phyloP scores from a whole-genome alignment of 2,797 vertebrate genomes.

The Betta splendens region DNA sequence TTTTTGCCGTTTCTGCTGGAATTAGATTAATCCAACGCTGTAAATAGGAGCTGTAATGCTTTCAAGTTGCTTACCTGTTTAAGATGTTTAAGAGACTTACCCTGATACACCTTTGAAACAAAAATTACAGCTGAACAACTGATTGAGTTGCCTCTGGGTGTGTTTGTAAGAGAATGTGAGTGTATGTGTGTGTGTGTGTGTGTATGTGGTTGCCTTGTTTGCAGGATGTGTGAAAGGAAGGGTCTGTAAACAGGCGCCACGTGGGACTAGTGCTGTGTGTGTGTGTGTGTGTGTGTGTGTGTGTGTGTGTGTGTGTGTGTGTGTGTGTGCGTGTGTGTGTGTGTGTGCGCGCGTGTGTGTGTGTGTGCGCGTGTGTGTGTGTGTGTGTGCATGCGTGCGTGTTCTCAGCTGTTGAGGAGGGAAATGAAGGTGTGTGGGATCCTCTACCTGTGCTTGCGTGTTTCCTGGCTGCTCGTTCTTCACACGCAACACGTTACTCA shows the following conservation, averaged over 20 bases:
- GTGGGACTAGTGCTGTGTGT: conserved; percentile 57
- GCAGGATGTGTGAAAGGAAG: conserved; percentile 33
- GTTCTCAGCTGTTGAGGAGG: conserved; percentile 60
- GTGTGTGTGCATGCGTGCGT: too few species aligned
- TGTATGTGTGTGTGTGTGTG: background rate
- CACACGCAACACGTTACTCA: conserved; percentile 52
- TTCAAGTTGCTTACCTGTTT: conserved; percentile 10
- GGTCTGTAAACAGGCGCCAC: conserved; percentile 57
- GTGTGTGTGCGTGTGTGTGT: too few species aligned
- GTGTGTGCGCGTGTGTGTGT: too few species aligned
- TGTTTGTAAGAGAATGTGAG: conserved; percentile 2
- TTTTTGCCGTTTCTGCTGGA: background rate
- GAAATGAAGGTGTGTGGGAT: conserved; percentile 5
- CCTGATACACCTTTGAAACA: conserved; percentile 48
- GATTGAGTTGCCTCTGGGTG: conserved; percentile 1
- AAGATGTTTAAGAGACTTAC: conserved; percentile 30
- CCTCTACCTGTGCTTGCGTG: background rate
- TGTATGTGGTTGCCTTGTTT: conserved; percentile 19
- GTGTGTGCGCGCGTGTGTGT: too few species aligned
- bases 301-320: too few species aligned
- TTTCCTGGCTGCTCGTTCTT: conserved; percentile 33
- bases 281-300: too few species aligned
- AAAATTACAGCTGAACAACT: conserved; percentile 24
- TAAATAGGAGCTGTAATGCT: background rate
- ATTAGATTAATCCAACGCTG: background rate